A percentile compares a stretch with the other conserved stretches of the same genome.
These are phyloP conservation scores for Omphaloscelis lunosa DNA, from an alignment of 2,888 invertebrate species.

Conservation along the genomic window DNA sequence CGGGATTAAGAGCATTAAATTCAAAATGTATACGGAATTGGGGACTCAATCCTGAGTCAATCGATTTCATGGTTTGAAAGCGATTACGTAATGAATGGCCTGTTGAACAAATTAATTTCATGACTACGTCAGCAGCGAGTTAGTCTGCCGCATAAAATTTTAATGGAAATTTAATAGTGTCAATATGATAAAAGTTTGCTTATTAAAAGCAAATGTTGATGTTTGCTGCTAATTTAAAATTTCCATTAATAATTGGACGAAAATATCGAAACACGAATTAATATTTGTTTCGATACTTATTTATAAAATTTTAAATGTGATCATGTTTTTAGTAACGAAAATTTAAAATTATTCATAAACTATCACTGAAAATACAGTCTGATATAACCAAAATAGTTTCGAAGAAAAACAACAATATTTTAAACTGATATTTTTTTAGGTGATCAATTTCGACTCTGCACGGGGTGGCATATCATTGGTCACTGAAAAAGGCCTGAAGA, in stretches of 20 bases:
- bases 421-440: conserved; percentile 83
- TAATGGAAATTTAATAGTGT: conserved; percentile 34
- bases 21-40: conserved; percentile 61
- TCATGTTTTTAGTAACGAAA: background rate
- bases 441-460: conserved; percentile 97
- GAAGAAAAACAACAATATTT: background rate
- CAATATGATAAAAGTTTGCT: conserved; percentile 12
- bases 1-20: conserved; percentile 72
- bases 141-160: conserved; percentile 31
- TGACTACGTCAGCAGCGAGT: conserved; percentile 58
- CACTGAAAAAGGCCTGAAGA: conserved; percentile 95
- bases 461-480: conserved; percentile 96
- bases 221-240: conserved; percentile 21
- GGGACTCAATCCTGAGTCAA: conserved; percentile 65
- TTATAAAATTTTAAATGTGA: background rate
- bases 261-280: conserved; percentile 7
- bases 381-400: background rate
- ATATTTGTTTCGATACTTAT: background rate
- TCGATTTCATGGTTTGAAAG: conserved; percentile 69
- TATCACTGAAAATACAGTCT: background rate
- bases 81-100: conserved; percentile 66
- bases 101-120: conserved; percentile 64
- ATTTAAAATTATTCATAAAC: background rate
- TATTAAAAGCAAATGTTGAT: conserved; percentile 17
- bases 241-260: background rate